Percentiles rank a stretch among this genome's conserved stretches.
These are phyloP conservation scores for Dipodomys ordii DNA, from an alignment of 2,113 vertebrate genomes.

Conservation along the genomic window DNA sequence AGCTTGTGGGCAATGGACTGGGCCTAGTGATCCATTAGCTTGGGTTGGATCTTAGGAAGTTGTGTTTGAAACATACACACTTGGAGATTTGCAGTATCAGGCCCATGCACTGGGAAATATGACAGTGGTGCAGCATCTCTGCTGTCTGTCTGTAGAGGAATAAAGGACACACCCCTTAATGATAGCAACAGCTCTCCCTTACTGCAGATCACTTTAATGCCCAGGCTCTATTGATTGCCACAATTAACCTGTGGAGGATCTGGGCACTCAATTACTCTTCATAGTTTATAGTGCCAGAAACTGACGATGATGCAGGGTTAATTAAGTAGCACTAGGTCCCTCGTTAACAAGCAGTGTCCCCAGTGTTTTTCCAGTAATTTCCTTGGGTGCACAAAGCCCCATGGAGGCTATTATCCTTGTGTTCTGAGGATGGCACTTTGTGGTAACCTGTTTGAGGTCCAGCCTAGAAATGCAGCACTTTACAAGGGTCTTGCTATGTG, in stretches of 20 bases:
- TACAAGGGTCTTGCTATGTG: no score
- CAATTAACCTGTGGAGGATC: neutral
- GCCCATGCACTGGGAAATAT: neutral
- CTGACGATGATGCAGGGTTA: neutral
- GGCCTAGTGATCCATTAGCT: neutral
- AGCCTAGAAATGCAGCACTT: neutral
- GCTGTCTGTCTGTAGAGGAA: neutral
- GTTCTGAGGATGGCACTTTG: neutral
- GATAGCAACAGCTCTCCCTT: neutral
- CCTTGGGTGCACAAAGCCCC: neutral
- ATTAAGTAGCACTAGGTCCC: neutral
- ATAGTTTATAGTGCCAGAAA: neutral
- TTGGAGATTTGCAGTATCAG: neutral
- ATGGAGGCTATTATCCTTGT: fast-evolving
- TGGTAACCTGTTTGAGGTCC: neutral
- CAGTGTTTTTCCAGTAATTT: neutral
- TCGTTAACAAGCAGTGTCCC: neutral
- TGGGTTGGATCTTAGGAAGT: neutral
- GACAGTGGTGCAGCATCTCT: neutral
- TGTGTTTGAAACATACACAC: neutral
- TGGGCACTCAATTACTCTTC: neutral
- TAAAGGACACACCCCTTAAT: fast-evolving
- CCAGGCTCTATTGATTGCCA: neutral
- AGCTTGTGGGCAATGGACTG: no score
- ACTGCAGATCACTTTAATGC: neutral